Conservation (phyloP, 2,888 invertebrate genomes). For the Agrochola litura region DNA sequence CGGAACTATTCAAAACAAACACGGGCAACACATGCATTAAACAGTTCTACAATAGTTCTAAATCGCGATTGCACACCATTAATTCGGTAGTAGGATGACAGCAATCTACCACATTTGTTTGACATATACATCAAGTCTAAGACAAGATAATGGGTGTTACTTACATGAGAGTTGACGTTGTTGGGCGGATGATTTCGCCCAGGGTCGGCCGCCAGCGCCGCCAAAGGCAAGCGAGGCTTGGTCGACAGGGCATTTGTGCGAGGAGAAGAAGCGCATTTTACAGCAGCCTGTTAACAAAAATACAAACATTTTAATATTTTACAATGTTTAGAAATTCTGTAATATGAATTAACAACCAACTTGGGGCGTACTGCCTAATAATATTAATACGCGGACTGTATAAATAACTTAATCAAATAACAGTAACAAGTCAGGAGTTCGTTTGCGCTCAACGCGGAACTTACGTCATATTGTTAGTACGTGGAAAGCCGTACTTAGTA, state of each 20-base stretch:
- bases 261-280: slow-evolving; percentile 89
- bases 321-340: slow-evolving; percentile 20
- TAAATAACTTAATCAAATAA: slow-evolving; percentile 16
- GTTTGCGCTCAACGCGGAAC: slow-evolving; percentile 70
- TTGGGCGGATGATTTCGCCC: slow-evolving; percentile 87
- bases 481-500: slow-evolving; percentile 63
- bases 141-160: slow-evolving; percentile 66
- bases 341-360: slow-evolving; percentile 7
- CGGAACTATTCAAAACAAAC: slow-evolving; percentile 46
- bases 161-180: slow-evolving; percentile 89
- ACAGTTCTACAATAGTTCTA: slow-evolving; percentile 48
- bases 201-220: slow-evolving; percentile 84
- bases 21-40: slow-evolving; percentile 49
- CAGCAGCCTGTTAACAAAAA: slow-evolving; percentile 83
- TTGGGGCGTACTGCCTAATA: not conserved
- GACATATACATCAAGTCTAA: slow-evolving; percentile 26
- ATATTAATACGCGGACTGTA: slow-evolving; percentile 6
- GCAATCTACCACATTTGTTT: slow-evolving; percentile 38
- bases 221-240: slow-evolving; percentile 86
- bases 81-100: slow-evolving; percentile 25
- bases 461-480: slow-evolving; percentile 67
- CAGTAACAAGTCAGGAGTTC: slow-evolving; percentile 46
- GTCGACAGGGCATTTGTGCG: slow-evolving; percentile 88
- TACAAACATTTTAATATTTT: slow-evolving; percentile 33
- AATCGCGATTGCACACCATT: slow-evolving; percentile 52